These are phyloP conservation scores for Fragum whitleyi DNA, from an alignment of 2,888 invertebrate species.

Conservation along the genomic window DNA sequence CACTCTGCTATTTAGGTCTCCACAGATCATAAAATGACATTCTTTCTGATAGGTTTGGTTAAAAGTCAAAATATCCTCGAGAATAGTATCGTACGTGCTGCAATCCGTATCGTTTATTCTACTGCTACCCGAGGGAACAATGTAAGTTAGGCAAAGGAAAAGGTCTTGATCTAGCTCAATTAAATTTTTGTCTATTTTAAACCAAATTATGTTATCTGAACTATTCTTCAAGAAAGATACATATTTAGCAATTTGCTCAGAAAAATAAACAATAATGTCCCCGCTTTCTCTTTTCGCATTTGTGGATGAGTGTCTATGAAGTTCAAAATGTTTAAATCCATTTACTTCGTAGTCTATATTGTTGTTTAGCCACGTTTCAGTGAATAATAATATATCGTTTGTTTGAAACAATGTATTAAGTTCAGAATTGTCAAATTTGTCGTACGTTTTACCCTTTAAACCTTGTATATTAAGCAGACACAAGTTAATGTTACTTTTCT, in stretches of 20 bases:
- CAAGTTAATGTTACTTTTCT: constrained; percentile 5
- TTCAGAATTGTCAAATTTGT: constrained; percentile 14
- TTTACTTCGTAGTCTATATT: not conserved
- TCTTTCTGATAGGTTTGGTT: not conserved
- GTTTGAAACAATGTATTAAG: constrained; percentile 8
- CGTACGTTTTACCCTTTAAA: constrained; percentile 20
- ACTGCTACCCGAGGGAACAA: not conserved
- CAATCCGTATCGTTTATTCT: not conserved
- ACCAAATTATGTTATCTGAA: constrained; percentile 3
- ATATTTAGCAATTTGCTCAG: not conserved
- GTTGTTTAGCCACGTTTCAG: constrained; percentile 16
- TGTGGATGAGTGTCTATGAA: not conserved
- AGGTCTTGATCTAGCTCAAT: too few species aligned
- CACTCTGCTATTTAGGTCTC: too few species aligned
- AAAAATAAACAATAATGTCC: not conserved
- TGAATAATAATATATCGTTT: constrained; percentile 24
- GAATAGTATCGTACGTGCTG: too few species aligned
- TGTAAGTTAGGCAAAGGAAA: constrained; percentile 10
- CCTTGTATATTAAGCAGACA: constrained; percentile 29
- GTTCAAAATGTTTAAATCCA: not conserved
- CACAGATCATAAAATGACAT: too few species aligned
- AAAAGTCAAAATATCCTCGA: constrained; percentile 24
- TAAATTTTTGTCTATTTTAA: not conserved
- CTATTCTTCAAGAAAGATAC: not conserved
- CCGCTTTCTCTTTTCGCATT: not conserved